Conservation (phyloP, 2,797 vertebrate genomes). For the Neostethus bicornis region DNA sequence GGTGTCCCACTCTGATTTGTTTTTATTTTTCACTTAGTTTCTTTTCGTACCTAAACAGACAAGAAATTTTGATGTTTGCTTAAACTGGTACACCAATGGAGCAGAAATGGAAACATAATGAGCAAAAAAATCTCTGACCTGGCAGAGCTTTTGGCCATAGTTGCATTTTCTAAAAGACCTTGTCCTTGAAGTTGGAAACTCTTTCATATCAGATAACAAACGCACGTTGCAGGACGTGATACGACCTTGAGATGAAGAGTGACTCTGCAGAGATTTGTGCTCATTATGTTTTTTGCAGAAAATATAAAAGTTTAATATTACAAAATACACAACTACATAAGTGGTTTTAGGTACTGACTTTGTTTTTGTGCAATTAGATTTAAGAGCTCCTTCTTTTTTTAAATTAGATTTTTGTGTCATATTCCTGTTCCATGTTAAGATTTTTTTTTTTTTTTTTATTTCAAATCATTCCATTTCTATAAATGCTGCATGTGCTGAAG, state of each 20-base stretch:
- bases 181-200: conserved; percentile 59
- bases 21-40: conserved; percentile 16
- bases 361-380: conserved; percentile 17
- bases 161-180: conserved; percentile 45
- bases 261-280: conserved; percentile 29
- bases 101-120: conserved; percentile 35
- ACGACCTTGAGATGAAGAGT: conserved; percentile 51
- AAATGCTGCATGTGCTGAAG: conserved; percentile 66
- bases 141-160: conserved; percentile 28
- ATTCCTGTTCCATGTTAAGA: conserved; percentile 28
- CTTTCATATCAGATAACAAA: conserved; percentile 60
- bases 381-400: conserved; percentile 25
- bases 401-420: conserved; percentile 12
- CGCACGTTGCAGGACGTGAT: not conserved
- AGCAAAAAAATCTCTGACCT: conserved; percentile 22
- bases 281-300: conserved; percentile 19
- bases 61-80: conserved; percentile 19
- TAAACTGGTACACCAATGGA: conserved; percentile 23
- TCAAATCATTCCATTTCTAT: conserved; percentile 30
- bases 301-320: conserved; percentile 2
- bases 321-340: not conserved
- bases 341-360: conserved; percentile 14
- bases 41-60: conserved; percentile 13
- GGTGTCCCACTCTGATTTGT: conserved; percentile 31
- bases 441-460: too few relatives aligned